These are phyloP conservation scores for Aeoliscus strigatus DNA, from an alignment of 2,797 vertebrate genomes.

Conservation along the genomic window DNA sequence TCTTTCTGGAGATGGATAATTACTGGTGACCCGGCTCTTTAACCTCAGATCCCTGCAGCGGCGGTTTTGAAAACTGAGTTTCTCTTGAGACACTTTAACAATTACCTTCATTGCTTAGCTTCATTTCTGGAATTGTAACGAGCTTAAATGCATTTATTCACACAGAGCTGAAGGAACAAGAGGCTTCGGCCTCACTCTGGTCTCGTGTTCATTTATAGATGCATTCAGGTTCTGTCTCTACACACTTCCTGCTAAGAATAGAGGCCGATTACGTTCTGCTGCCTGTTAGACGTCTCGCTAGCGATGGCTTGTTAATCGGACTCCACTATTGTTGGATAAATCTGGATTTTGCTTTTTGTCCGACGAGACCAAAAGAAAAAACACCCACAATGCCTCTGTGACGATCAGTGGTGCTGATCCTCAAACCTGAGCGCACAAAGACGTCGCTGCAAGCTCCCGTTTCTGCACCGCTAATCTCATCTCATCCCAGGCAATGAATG, in stretches of 20 bases:
- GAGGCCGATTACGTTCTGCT: conserved; percentile 1
- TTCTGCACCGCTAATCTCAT: conserved; percentile 43
- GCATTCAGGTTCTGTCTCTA: too few relatives aligned
- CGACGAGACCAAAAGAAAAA: conserved; percentile 20
- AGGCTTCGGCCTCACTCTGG: not conserved
- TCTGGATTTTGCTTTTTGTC: conserved; percentile 25
- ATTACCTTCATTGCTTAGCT: conserved; percentile 9
- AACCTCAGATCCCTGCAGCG: conserved; percentile 39
- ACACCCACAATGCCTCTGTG: conserved; percentile 13
- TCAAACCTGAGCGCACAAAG: conserved; percentile 17
- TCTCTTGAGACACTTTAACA: conserved; percentile 2
- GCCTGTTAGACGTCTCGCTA: conserved; percentile 6
- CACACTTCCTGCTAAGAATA: not conserved
- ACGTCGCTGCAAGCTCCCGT: conserved; percentile 32
- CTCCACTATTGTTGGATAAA: conserved; percentile 24
- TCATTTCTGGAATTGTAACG: conserved; percentile 3
- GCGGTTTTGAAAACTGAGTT: conserved; percentile 17
- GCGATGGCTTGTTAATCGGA: conserved; percentile 16
- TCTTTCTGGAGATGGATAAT: conserved; percentile 38
- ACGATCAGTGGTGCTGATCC: conserved; percentile 28
- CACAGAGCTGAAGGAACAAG: not conserved
- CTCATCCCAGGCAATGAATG: conserved; percentile 39
- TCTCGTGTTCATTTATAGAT: conserved; percentile 4
- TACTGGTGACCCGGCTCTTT: conserved; percentile 27
- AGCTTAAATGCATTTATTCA: conserved; percentile 2